Percentiles rank a stretch among this genome's conserved stretches.
These are phyloP conservation scores for Conus ventricosus DNA, from an alignment of 1,140 invertebrate species.

Conservation along the genomic window DNA sequence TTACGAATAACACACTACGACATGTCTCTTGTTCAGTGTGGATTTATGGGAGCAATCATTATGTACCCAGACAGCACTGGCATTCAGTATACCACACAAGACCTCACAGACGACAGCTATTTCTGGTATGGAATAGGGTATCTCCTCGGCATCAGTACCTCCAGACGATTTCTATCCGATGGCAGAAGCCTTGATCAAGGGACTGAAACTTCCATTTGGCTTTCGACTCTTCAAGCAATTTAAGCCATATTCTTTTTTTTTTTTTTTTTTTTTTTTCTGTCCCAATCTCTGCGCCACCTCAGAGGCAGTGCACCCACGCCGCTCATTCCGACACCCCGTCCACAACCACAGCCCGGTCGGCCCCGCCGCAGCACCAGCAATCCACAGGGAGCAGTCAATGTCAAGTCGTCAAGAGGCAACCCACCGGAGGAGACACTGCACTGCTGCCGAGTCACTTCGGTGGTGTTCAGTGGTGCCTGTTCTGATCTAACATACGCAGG, in stretches of 20 bases:
- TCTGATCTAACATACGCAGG: too few relatives aligned
- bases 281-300: too few relatives aligned
- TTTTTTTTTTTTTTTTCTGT: too few relatives aligned
- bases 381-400: too few relatives aligned
- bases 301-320: too few relatives aligned
- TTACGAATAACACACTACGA: not conserved
- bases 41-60: slow-evolving; percentile 86
- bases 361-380: too few relatives aligned
- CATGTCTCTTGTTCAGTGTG: slow-evolving; percentile 44
- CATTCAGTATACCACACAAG: slow-evolving; percentile 74
- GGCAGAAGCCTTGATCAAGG: slow-evolving; percentile 51
- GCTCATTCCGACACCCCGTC: too few relatives aligned
- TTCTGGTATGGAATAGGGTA: slow-evolving; percentile 89
- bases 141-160: slow-evolving; percentile 85
- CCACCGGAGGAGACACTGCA: too few relatives aligned
- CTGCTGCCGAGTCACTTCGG: too few relatives aligned
- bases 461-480: too few relatives aligned
- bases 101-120: slow-evolving; percentile 86
- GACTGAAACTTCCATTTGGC: slow-evolving; percentile 28
- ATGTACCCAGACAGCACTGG: slow-evolving; percentile 82
- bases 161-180: slow-evolving; percentile 51
- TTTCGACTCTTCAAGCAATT: not conserved
- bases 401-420: too few relatives aligned
- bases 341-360: too few relatives aligned
- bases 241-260: not conserved